A percentile compares a stretch with the other conserved stretches of the same genome.
Conservation (phyloP, 30 jellyfish, hydroid and myxozoan species). For the Turritopsis rubra region DNA sequence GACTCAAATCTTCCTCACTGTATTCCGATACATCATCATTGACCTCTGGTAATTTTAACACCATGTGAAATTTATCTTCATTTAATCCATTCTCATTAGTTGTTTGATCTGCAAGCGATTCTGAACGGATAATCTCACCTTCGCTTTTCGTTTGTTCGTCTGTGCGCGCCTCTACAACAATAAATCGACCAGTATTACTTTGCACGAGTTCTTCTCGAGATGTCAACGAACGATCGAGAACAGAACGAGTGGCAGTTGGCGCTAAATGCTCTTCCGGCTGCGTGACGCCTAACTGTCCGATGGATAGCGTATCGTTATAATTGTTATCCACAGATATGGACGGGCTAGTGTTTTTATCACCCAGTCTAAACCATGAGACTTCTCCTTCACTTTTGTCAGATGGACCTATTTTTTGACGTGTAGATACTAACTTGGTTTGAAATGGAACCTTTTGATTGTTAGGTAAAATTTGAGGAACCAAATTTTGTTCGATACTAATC, state of each 20-base stretch:
- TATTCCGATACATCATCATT: neutral
- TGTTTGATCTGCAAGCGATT: neutral
- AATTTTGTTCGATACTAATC: neutral
- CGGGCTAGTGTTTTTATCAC: neutral
- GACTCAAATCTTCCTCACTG: neutral
- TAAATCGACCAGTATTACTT: neutral
- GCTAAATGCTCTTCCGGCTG: neutral
- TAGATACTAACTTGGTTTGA: neutral
- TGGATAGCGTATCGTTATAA: neutral
- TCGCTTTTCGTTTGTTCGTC: neutral
- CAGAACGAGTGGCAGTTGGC: no score
- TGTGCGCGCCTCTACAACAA: neutral
- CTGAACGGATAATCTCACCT: neutral
- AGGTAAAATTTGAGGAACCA: neutral
- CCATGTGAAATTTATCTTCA: neutral
- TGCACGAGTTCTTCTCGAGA: neutral
- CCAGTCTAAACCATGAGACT: neutral
- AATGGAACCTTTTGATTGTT: neutral
- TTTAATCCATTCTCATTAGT: neutral
- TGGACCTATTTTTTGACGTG: neutral
- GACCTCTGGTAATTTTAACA: neutral
- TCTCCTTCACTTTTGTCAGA: constrained; percentile 19
- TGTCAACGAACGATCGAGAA: neutral
- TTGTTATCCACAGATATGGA: neutral
- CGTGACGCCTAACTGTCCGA: neutral